A percentile compares a stretch with the other conserved stretches of the same genome.
Evolutionary conservation across 1,140 invertebrate species (phyloP).

Genomic region (Drosophila arizonae): DNA sequence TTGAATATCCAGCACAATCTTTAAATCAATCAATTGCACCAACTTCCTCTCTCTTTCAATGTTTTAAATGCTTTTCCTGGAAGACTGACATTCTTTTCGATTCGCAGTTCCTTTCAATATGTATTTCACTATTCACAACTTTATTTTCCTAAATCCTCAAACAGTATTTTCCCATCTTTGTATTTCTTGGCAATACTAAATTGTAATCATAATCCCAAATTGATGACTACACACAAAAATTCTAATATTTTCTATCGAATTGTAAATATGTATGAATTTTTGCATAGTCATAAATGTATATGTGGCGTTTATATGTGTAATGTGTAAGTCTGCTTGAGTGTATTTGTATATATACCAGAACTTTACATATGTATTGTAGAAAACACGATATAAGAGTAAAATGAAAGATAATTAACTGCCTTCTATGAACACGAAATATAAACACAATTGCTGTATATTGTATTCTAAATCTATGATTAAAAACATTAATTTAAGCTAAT

Average conservation of each 20-base stretch:
- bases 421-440: slow-evolving; percentile 33
- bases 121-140: slow-evolving; percentile 10
- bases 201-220: slow-evolving; percentile 33
- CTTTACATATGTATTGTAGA: slow-evolving; percentile 57
- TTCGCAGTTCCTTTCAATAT: slow-evolving; percentile 50
- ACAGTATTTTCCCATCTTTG: slow-evolving; percentile 59
- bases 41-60: background rate
- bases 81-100: slow-evolving; percentile 61
- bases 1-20: slow-evolving; percentile 6
- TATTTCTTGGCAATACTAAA: slow-evolving; percentile 17
- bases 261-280: slow-evolving; percentile 80
- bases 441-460: slow-evolving; percentile 60
- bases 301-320: slow-evolving; percentile 52
- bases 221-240: slow-evolving; percentile 59
- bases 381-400: slow-evolving; percentile 35
- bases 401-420: slow-evolving; percentile 27
- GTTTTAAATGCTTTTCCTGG: slow-evolving; percentile 25
- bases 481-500: slow-evolving; percentile 54
- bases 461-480: slow-evolving; percentile 58
- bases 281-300: slow-evolving; percentile 78
- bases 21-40: background rate
- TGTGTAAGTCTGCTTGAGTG: slow-evolving; percentile 66
- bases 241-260: slow-evolving; percentile 74
- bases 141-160: slow-evolving; percentile 18
- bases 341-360: slow-evolving; percentile 48